phyloP scores from a whole-genome alignment of 2,797 vertebrate species.

The Hypotaenidia okinawae region DNA sequence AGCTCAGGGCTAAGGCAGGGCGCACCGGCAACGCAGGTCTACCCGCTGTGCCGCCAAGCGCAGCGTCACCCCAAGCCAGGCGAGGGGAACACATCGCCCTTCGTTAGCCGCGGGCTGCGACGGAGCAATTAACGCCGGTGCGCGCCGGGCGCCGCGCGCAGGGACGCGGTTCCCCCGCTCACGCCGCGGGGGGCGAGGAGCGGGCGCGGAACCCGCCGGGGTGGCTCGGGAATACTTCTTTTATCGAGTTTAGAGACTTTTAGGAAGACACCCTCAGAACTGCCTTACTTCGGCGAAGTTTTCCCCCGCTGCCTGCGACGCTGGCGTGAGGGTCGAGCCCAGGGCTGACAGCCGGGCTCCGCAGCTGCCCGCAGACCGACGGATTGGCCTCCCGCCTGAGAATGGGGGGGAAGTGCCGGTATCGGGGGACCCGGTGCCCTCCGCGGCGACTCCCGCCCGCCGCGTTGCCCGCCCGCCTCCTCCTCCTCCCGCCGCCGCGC shows the following conservation, averaged over 20 bases:
- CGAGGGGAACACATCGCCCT: no score
- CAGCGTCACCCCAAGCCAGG: neutral
- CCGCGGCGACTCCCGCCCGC: neutral
- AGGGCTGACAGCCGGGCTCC: neutral
- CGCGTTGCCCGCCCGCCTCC: neutral
- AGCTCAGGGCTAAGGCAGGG: neutral
- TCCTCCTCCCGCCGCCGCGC: neutral
- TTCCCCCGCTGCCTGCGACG: neutral
- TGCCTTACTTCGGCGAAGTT: neutral
- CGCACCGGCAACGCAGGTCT: neutral
- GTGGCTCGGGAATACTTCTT: neutral
- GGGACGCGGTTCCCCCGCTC: neutral
- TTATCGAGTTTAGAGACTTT: neutral
- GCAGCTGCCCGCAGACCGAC: neutral
- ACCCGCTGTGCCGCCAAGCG: neutral
- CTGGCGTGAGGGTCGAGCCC: neutral
- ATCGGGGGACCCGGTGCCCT: no score
- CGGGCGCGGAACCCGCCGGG: neutral
- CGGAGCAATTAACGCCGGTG: slow-evolving; percentile 61
- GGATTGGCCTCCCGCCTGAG: neutral
- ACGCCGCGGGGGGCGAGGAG: neutral
- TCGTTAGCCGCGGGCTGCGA: slow-evolving; percentile 41
- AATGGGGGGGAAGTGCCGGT: neutral
- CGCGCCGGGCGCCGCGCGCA: slow-evolving; percentile 23
- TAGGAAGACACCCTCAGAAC: neutral